Percentiles rank a stretch among this genome's conserved stretches.
phyloP scores from a whole-genome alignment of 2,113 vertebrate species.

The Dinomys branickii region DNA sequence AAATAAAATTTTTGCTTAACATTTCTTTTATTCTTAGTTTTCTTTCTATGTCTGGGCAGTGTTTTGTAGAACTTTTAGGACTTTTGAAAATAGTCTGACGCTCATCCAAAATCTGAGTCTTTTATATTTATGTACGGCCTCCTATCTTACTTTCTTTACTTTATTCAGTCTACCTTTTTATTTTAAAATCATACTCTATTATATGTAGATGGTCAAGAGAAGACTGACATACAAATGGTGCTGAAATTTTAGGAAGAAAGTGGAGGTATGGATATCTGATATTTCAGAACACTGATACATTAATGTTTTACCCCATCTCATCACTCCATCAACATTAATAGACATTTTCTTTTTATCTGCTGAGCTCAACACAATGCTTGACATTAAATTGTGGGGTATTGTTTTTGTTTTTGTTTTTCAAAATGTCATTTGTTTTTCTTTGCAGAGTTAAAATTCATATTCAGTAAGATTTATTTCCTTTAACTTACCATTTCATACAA shows the following conservation, averaged over 20 bases:
- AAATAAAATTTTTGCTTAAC: not conserved
- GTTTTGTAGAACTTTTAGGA: not conserved
- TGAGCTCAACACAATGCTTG: not conserved
- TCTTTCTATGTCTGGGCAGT: not conserved
- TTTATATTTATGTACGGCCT: not conserved
- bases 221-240: not conserved
- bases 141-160: not conserved
- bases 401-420: not conserved
- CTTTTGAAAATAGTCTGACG: not conserved
- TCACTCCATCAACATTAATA: not conserved
- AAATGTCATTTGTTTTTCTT: not conserved
- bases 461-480: not conserved
- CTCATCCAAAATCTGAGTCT: not conserved
- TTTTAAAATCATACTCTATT: not conserved
- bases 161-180: not conserved
- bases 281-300: not conserved
- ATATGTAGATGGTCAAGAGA: not conserved
- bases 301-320: not conserved
- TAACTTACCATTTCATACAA: not conserved
- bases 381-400: not conserved
- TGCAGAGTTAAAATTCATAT: not conserved
- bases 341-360: not conserved
- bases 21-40: not conserved
- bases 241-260: not conserved
- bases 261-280: not conserved